Evolutionary conservation across 2,888 invertebrate species (phyloP).

Genomic region (Halictus quadricinctus): DNA sequence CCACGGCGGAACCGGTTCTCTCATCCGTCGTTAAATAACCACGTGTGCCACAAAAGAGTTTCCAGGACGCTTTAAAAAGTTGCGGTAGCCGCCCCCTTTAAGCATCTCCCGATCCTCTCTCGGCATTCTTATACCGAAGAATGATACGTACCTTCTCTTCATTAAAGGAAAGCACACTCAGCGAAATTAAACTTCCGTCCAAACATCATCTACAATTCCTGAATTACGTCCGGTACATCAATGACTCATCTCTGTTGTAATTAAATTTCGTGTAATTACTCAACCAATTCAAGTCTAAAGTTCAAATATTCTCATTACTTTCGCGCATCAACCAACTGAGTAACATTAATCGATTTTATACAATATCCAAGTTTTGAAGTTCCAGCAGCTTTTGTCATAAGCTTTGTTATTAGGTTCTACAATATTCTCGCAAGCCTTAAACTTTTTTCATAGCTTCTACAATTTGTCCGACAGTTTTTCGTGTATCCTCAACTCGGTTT

Average conservation of each 20-base stretch:
- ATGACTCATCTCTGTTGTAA: background rate
- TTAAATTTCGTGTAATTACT: background rate
- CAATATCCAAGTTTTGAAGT: too few relatives aligned
- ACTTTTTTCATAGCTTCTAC: too few relatives aligned
- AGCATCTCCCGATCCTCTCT: background rate
- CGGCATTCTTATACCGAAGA: background rate
- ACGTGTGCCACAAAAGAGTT: slow-evolving; percentile 52
- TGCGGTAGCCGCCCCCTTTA: slow-evolving; percentile 16
- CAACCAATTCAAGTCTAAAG: background rate
- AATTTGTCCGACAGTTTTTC: too few relatives aligned
- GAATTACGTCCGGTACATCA: background rate
- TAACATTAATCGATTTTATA: too few relatives aligned
- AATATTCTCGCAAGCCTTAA: too few relatives aligned
- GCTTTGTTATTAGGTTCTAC: too few relatives aligned
- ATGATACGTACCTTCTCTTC: slow-evolving; percentile 3
- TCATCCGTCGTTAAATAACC: slow-evolving; percentile 45
- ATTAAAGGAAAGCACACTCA: slow-evolving; percentile 14
- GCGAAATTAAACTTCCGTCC: slow-evolving; percentile 24
- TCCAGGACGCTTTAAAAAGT: slow-evolving; percentile 34
- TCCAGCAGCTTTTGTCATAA: too few relatives aligned
- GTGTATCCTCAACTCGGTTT: too few relatives aligned
- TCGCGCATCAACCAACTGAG: too few relatives aligned
- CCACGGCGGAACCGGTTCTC: slow-evolving; percentile 43
- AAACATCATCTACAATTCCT: background rate
- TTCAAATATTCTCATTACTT: background rate